Percentiles rank a stretch among this genome's conserved stretches.
These are phyloP conservation scores for Sphinx pinastri DNA, from an alignment of 2,888 invertebrate genomes.

Conservation along the genomic window DNA sequence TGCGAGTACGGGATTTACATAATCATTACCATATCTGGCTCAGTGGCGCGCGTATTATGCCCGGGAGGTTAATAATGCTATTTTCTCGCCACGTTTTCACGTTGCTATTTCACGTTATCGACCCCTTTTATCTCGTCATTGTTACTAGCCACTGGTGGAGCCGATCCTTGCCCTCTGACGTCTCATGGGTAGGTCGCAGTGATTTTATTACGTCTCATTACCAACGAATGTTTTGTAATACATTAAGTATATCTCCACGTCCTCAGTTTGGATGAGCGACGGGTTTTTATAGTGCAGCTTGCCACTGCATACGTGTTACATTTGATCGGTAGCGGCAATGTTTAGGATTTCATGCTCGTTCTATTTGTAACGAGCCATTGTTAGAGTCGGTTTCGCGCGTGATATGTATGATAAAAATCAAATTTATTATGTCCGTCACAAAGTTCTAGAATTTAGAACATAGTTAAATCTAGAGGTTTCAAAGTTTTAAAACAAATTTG, in stretches of 20 bases:
- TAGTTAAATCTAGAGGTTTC: too few relatives aligned
- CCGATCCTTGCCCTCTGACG: constrained; percentile 56
- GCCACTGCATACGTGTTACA: not conserved
- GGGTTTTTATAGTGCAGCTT: not conserved
- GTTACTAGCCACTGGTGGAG: constrained; percentile 77
- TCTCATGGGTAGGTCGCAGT: constrained; percentile 15
- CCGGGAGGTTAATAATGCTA: constrained; percentile 84
- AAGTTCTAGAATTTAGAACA: too few relatives aligned
- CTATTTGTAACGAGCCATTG: not conserved
- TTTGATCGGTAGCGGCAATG: not conserved
- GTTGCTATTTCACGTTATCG: constrained; percentile 82
- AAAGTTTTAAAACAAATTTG: too few relatives aligned
- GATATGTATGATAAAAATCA: too few relatives aligned
- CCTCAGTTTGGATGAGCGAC: not conserved
- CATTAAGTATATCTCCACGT: constrained; percentile 16
- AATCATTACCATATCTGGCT: constrained; percentile 85
- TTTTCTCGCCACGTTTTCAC: constrained; percentile 84
- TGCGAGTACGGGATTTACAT: constrained; percentile 83
- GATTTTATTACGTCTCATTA: constrained; percentile 18
- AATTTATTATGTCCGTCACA: too few relatives aligned
- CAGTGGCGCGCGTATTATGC: constrained; percentile 83
- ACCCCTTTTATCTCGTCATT: constrained; percentile 81
- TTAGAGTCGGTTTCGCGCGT: not conserved
- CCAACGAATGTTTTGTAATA: constrained; percentile 15
- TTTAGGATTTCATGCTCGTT: not conserved